Conservation (phyloP, 2,797 vertebrate genomes). For the Notolepis coatsorum region DNA sequence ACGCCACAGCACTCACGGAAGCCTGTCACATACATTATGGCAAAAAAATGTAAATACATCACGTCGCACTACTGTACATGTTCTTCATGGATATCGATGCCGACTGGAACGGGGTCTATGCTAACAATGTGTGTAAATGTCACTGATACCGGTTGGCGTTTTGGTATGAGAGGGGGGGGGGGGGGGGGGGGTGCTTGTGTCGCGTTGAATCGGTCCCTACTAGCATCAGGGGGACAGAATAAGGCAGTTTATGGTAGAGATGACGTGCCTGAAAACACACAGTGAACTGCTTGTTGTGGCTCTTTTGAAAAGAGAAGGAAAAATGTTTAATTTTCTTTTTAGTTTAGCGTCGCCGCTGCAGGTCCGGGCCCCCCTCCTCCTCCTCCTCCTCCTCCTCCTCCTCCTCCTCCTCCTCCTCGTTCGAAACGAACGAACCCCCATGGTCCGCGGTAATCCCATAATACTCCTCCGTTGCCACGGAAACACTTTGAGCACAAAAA, state of each 20-base stretch:
- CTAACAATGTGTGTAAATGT: constrained; percentile 36
- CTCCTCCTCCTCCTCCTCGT: too few species aligned
- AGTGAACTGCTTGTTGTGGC: constrained; percentile 58
- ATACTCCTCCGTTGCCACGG: constrained; percentile 54
- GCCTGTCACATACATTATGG: constrained; percentile 67
- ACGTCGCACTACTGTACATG: constrained; percentile 67
- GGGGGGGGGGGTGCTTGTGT: constrained; percentile 14
- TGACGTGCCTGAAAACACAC: constrained; percentile 66
- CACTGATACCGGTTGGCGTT: constrained; percentile 18
- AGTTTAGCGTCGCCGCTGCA: constrained; percentile 40
- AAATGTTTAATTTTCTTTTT: constrained; percentile 45
- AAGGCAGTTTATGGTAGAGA: constrained; percentile 80
- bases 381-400: too few species aligned
- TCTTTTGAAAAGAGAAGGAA: constrained; percentile 36
- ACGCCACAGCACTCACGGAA: constrained; percentile 63
- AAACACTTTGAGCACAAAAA: constrained; percentile 59
- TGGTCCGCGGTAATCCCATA: constrained; percentile 48
- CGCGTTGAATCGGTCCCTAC: constrained; percentile 47
- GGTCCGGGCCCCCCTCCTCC: constrained; percentile 31
- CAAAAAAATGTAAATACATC: constrained; percentile 54
- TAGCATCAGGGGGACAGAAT: constrained; percentile 54
- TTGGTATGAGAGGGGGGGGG: too few species aligned
- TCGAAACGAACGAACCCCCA: constrained; percentile 14
- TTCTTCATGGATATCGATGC: constrained; percentile 55
- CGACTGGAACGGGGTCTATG: constrained; percentile 38